A percentile compares a stretch with the other conserved stretches of the same genome.
phyloP scores from a whole-genome alignment of 2,113 vertebrate genomes.

The Colius striatus region DNA sequence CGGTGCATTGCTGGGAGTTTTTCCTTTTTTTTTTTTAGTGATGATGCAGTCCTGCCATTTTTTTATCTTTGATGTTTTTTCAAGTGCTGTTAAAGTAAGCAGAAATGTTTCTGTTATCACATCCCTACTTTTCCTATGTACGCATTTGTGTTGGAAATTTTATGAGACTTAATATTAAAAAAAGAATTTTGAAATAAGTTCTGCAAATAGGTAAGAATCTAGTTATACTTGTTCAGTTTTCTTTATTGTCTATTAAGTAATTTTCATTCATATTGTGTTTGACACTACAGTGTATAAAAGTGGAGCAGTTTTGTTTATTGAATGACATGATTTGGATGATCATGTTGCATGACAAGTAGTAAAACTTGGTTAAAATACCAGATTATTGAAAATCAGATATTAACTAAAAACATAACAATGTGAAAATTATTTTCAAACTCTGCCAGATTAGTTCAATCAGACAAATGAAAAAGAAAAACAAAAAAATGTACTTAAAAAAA shows the following conservation, averaged over 20 bases:
- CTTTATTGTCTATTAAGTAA: not conserved
- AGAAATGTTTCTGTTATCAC: not conserved
- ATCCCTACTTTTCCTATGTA: not conserved
- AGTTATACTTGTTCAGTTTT: not conserved
- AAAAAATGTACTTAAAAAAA: not conserved
- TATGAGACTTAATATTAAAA: not conserved
- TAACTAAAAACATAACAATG: not conserved
- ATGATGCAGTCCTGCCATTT: not conserved
- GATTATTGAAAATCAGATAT: not conserved
- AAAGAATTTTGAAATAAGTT: not conserved
- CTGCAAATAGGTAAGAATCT: not conserved
- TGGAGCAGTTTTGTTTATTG: not conserved
- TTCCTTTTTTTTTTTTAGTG: fast-evolving
- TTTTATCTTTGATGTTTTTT: not conserved
- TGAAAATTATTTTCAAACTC: not conserved
- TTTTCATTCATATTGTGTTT: not conserved
- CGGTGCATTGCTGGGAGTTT: not conserved
- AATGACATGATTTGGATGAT: not conserved
- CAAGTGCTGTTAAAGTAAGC: not conserved
- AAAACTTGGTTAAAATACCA: not conserved
- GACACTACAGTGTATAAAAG: not conserved
- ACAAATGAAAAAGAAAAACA: not conserved
- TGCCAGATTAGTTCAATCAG: not conserved
- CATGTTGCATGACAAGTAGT: not conserved
- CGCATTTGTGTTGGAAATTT: not conserved